Evolutionary conservation across 2,113 vertebrate species (phyloP).

Genomic region (Petrocephalus microphthalmus): DNA sequence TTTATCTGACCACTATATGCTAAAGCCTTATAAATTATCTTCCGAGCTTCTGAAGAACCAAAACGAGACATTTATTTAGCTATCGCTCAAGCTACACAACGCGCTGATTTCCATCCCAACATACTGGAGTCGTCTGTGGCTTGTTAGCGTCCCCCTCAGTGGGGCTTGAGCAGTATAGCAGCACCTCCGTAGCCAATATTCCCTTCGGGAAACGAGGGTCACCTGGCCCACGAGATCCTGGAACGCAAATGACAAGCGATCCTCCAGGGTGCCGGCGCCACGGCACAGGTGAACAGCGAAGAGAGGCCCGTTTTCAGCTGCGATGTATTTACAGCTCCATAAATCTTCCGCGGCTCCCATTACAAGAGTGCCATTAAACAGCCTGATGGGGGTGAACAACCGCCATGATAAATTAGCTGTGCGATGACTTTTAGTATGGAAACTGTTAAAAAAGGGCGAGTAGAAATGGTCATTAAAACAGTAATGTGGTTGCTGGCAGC

Average conservation of each 20-base stretch:
- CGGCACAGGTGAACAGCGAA: background rate
- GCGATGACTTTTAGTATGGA: constrained; percentile 1
- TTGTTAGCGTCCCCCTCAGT: background rate
- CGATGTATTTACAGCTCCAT: constrained; percentile 8
- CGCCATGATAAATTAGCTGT: constrained; percentile 4
- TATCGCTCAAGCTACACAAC: background rate
- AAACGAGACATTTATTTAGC: background rate
- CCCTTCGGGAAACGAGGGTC: background rate
- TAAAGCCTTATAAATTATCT: background rate
- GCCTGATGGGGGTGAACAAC: constrained; percentile 6
- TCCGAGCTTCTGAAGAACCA: background rate
- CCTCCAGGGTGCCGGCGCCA: background rate
- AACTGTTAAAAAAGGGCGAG: constrained; percentile 7
- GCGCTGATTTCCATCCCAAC: background rate
- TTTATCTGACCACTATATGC: background rate
- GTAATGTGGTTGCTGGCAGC: background rate
- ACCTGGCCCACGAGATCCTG: background rate
- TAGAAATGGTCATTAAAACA: constrained; percentile 1
- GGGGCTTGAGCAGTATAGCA: background rate
- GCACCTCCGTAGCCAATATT: background rate
- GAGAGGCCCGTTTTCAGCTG: background rate
- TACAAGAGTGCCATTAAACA: constrained; percentile 12
- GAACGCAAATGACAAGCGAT: background rate
- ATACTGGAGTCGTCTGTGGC: background rate
- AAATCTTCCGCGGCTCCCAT: constrained; percentile 20